Base-by-base conservation (phyloP, 1,140 invertebrate species). In the Nasonia giraulti region DNA sequence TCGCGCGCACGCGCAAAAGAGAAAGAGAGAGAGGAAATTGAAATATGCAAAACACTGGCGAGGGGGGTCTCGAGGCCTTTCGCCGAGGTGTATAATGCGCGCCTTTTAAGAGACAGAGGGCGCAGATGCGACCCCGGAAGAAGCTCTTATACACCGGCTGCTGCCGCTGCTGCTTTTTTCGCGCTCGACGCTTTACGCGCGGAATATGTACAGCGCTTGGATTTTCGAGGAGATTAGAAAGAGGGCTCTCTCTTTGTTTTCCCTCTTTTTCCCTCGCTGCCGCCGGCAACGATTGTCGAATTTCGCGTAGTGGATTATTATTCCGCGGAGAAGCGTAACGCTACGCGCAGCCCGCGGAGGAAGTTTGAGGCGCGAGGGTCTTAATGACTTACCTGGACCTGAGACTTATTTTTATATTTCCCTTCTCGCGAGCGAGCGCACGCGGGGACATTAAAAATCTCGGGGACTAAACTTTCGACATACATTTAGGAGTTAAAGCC, bases 401-500 rank as follows among this genome's bases (percentile, higher is more conserved):
- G 85, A 88, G 84, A 87, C 85, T 87, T 90, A 92, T 92, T 92
- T 91, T 92, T 91, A 90, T 91, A 89, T 91, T 90, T 91, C 88
- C 87, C 87, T 87, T 86, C 87, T 71, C 68, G 17, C 66, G 6
- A 10, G 14, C 68, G 23, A 86, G 14, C 14, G 31, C 83, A 8
- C 80, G 83, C 87, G 86, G 88, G 88, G 89, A 89, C 91, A 90
- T 92, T 92, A 90, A 92, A 91, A 92, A 92, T 90, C 90, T 88
- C 88, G 86, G 87, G 88, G 71, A 75, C 89, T 92, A 91, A 91
- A 92, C 88, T 91, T 91, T 91, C 89, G 88, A 91, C 90, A 90
- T 91, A 90, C 89, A 91, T 90, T 91, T 89, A 92, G 55, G 55
- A 90, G 88, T 92, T 91, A 90, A 91, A 92, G 88, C 89, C 89